phyloP scores from a whole-genome alignment of 2,113 vertebrate species.

The Passer domesticus region DNA sequence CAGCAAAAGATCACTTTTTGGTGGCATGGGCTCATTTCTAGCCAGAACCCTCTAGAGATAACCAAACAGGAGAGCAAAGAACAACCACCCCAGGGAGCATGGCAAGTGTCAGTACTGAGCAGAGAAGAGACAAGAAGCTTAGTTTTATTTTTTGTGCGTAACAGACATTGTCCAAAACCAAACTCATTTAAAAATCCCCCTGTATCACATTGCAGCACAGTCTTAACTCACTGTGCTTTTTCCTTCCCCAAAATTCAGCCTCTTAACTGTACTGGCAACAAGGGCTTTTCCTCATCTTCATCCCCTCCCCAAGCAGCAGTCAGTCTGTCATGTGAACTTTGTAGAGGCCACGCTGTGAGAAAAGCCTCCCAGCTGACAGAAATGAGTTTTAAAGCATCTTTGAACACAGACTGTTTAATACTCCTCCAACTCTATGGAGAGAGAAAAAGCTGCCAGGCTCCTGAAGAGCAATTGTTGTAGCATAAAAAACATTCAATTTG shows the following conservation, averaged over 20 bases:
- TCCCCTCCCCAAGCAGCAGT: neutral
- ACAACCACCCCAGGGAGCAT: neutral
- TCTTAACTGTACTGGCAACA: neutral
- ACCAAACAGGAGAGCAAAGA: neutral
- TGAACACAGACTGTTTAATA: conserved; percentile 23
- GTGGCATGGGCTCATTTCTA: neutral
- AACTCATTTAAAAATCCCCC: neutral
- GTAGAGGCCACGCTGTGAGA: neutral
- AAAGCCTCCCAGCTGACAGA: conserved; percentile 4
- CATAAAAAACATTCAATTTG: conserved; percentile 11
- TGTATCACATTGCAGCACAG: neutral
- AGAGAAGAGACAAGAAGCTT: neutral
- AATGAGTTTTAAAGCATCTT: conserved; percentile 28
- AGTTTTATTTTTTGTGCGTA: neutral
- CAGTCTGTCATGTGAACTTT: neutral
- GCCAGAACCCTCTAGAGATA: neutral
- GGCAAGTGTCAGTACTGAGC: neutral
- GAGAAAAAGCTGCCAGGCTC: conserved; percentile 36
- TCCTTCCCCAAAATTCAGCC: neutral
- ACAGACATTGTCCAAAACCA: neutral
- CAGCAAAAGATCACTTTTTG: neutral
- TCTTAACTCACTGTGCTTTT: neutral
- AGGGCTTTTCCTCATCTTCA: neutral
- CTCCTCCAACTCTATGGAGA: neutral
- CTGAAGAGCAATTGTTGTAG: conserved; percentile 7